Percentiles rank a stretch among this genome's conserved stretches.
Evolutionary conservation across 2,797 vertebrate species (phyloP).

Genomic region (Xenentodon cancila): DNA sequence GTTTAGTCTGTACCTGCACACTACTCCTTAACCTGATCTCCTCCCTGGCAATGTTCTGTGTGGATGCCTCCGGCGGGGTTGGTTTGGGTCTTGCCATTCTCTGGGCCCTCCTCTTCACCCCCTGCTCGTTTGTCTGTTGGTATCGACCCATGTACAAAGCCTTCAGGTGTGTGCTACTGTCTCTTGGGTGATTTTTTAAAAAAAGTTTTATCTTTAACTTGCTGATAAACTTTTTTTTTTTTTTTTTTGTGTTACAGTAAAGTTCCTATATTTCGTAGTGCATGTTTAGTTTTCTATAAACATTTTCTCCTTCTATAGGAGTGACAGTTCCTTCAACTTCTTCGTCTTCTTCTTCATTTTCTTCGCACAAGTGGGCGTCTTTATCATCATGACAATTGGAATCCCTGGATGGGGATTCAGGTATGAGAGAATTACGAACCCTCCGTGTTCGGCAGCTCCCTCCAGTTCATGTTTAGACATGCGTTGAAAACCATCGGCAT

Average conservation of each 20-base stretch:
- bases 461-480: too few species aligned
- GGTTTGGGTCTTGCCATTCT: slow-evolving; percentile 94
- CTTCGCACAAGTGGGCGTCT: slow-evolving; percentile 90
- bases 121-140: slow-evolving; percentile 97
- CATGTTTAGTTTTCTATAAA: background rate
- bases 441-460: too few species aligned
- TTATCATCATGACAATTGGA: slow-evolving; percentile 92
- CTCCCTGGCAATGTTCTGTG: slow-evolving; percentile 89
- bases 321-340: slow-evolving; percentile 98
- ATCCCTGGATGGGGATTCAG: slow-evolving; percentile 96
- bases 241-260: background rate
- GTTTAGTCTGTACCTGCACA: slow-evolving; percentile 70
- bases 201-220: background rate
- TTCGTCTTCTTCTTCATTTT: slow-evolving; percentile 98
- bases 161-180: slow-evolving; percentile 86
- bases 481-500: too few species aligned
- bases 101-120: slow-evolving; percentile 92
- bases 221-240: background rate
- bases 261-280: too few species aligned
- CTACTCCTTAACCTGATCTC: slow-evolving; percentile 91
- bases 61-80: slow-evolving; percentile 74
- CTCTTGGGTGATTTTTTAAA: background rate
- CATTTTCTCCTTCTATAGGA: slow-evolving; percentile 77
- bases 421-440: slow-evolving; percentile 62
- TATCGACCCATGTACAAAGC: slow-evolving; percentile 96